Conservation (phyloP, 2,797 vertebrate genomes). For the Phoeniculus purpureus region DNA sequence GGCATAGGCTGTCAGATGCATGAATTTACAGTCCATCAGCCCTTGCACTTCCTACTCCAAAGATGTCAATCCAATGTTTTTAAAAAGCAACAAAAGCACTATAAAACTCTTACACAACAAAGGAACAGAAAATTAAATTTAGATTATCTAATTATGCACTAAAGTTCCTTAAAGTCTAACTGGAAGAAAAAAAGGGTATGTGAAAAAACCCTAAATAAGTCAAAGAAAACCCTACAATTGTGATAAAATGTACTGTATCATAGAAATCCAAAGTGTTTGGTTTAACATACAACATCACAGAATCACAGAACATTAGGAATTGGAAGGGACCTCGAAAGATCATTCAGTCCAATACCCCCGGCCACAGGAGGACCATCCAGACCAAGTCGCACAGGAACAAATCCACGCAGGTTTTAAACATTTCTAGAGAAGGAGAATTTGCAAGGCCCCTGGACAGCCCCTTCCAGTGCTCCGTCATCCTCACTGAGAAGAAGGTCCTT, state of each 20-base stretch:
- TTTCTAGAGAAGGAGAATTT: too few species aligned
- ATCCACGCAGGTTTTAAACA: too few species aligned
- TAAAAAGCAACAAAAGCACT: neutral
- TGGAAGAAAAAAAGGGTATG: neutral
- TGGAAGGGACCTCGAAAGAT: too few species aligned
- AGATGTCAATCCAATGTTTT: neutral
- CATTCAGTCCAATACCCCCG: too few species aligned
- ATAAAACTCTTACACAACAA: neutral
- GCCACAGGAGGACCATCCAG: too few species aligned
- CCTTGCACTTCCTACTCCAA: neutral
- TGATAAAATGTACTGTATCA: neutral
- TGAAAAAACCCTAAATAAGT: neutral
- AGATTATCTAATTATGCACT: neutral
- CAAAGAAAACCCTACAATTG: neutral
- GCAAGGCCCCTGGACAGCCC: too few species aligned
- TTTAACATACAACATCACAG: neutral
- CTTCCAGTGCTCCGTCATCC: too few species aligned
- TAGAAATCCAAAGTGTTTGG: neutral
- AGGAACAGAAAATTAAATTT: neutral
- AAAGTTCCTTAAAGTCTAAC: neutral
- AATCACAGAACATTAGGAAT: too few species aligned
- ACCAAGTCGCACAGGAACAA: too few species aligned
- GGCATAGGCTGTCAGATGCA: neutral
- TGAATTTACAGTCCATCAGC: slow-evolving; percentile 6
- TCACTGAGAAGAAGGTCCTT: too few species aligned